Percentiles rank a stretch among this genome's conserved stretches.
phyloP scores from a whole-genome alignment of 2,113 vertebrate genomes.

The Halcyon malimbica region DNA sequence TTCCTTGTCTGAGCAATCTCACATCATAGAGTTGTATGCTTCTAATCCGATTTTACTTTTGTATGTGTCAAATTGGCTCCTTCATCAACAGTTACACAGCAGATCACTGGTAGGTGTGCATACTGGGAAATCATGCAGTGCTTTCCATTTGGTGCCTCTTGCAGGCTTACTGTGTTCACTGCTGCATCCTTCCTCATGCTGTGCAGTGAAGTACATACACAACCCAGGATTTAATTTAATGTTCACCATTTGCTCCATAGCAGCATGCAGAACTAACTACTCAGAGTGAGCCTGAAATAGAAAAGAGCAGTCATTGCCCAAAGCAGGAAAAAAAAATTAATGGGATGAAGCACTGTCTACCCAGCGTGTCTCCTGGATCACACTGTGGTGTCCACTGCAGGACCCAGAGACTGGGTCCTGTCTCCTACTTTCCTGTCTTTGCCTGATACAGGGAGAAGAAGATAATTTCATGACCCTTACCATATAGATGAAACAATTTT shows the following conservation, averaged over 20 bases:
- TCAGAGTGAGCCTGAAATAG: not conserved
- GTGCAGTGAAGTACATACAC: not conserved
- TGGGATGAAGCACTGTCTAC: not conserved
- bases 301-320: not conserved
- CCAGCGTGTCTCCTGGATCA: not conserved
- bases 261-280: not conserved
- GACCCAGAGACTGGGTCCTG: not conserved
- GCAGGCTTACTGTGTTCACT: not conserved
- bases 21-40: not conserved
- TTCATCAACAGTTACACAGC: not conserved
- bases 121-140: not conserved
- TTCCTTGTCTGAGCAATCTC: not conserved
- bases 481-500: not conserved
- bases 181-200: not conserved
- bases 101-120: not conserved
- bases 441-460: not conserved
- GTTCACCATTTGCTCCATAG: not conserved
- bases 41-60: not conserved
- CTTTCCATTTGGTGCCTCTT: not conserved
- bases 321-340: not conserved
- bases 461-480: not conserved
- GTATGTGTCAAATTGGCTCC: not conserved
- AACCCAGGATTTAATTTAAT: not conserved
- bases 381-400: not conserved
- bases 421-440: not conserved